phyloP scores from a whole-genome alignment of 2,888 invertebrate genomes.

The Aspidiotus destructor region DNA sequence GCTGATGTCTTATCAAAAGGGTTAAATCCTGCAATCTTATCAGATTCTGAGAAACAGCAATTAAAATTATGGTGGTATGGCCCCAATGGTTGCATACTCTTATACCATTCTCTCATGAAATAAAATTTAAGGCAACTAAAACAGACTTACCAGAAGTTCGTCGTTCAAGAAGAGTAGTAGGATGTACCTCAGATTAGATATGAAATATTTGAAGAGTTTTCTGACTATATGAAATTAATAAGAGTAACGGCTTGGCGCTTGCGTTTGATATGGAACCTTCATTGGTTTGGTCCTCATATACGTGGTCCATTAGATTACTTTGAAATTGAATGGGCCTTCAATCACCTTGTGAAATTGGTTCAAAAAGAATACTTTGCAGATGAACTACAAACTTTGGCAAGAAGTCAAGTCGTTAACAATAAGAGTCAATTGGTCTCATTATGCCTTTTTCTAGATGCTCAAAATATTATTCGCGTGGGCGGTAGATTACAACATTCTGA shows the following conservation, averaged over 20 bases:
- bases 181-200: not conserved
- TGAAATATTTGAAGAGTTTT: not conserved
- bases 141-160: not conserved
- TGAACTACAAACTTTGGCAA: not conserved
- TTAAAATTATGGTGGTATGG: not conserved
- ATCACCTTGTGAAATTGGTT: not conserved
- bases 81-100: not conserved
- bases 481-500: not conserved
- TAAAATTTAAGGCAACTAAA: not conserved
- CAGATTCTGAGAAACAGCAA: too few species aligned
- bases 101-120: not conserved
- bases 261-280: not conserved
- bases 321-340: not conserved
- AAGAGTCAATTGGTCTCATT: not conserved
- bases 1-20: not conserved
- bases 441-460: not conserved
- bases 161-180: not conserved
- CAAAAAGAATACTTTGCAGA: not conserved
- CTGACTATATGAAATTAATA: not conserved
- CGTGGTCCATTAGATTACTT: not conserved
- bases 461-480: not conserved
- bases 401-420: not conserved
- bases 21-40: too few species aligned
- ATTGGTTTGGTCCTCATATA: conserved; percentile 8
- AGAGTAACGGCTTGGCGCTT: not conserved